These are phyloP conservation scores for Drosophila guanche DNA, from an alignment of 1,140 invertebrate species.

Conservation along the genomic window DNA sequence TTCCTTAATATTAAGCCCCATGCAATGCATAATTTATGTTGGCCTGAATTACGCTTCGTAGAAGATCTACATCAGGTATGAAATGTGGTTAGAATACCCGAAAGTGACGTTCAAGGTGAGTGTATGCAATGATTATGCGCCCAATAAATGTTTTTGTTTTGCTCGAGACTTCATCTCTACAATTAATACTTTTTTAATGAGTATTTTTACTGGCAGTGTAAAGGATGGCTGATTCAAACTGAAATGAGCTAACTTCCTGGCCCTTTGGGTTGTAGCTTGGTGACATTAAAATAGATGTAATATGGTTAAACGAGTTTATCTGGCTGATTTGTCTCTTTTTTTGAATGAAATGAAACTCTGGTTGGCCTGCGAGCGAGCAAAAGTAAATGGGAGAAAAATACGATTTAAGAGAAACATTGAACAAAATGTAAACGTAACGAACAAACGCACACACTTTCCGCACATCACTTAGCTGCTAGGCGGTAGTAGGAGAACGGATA, in stretches of 20 bases:
- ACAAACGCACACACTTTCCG: conserved; percentile 56
- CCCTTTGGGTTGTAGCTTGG: too few relatives aligned
- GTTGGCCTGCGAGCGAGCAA: conserved; percentile 15
- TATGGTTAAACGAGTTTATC: neutral
- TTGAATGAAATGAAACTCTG: conserved; percentile 11
- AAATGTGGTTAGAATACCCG: conserved; percentile 47
- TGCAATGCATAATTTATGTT: conserved; percentile 20
- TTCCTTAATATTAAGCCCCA: conserved; percentile 19
- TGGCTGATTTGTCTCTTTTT: neutral
- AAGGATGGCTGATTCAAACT: too few relatives aligned
- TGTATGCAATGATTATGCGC: conserved; percentile 7
- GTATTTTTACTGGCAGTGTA: too few relatives aligned
- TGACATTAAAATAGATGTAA: too few relatives aligned
- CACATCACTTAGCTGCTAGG: conserved; percentile 45
- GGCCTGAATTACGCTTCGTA: neutral
- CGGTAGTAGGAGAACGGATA: conserved; percentile 33
- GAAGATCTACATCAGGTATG: conserved; percentile 1
- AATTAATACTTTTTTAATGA: too few relatives aligned
- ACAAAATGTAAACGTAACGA: conserved; percentile 49
- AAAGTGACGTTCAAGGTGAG: conserved; percentile 4
- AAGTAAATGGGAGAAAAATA: conserved; percentile 26
- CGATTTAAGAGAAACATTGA: conserved; percentile 33
- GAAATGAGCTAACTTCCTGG: too few relatives aligned
- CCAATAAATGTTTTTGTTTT: conserved; percentile 2
- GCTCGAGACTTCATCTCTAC: neutral